These are phyloP conservation scores for Chaenodraco wilsoni DNA, from an alignment of 2,797 vertebrate genomes.

Conservation along the genomic window DNA sequence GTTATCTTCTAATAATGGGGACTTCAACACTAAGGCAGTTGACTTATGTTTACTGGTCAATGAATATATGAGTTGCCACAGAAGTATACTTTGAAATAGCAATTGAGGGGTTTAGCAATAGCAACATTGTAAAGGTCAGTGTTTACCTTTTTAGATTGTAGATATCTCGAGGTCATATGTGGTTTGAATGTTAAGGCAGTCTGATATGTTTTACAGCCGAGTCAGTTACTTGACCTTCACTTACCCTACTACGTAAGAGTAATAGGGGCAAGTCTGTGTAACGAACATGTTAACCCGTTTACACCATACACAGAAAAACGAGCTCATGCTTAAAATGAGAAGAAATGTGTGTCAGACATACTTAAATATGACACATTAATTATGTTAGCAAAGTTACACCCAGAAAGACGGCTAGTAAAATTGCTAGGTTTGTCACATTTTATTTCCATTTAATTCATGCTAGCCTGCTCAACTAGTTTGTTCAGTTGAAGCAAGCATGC, in stretches of 20 bases:
- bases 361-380: constrained; percentile 11
- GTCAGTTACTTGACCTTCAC: constrained; percentile 49
- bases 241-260: neutral
- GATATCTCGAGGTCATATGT: neutral
- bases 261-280: neutral
- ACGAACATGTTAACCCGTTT: neutral
- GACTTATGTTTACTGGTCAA: neutral
- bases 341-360: neutral
- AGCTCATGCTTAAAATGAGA: neutral
- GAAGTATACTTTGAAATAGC: neutral
- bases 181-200: neutral
- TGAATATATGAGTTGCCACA: neutral
- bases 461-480: constrained; percentile 23
- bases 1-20: neutral
- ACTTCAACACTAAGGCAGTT: neutral
- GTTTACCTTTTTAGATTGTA: neutral
- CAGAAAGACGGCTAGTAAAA: neutral
- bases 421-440: neutral
- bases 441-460: neutral
- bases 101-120: neutral
- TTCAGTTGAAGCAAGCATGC: neutral
- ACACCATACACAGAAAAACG: neutral
- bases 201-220: constrained; percentile 17
- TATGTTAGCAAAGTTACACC: constrained; percentile 42
- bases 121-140: neutral